Conservation (phyloP, 2,797 vertebrate genomes). For the Sarcophilus harrisii region DNA sequence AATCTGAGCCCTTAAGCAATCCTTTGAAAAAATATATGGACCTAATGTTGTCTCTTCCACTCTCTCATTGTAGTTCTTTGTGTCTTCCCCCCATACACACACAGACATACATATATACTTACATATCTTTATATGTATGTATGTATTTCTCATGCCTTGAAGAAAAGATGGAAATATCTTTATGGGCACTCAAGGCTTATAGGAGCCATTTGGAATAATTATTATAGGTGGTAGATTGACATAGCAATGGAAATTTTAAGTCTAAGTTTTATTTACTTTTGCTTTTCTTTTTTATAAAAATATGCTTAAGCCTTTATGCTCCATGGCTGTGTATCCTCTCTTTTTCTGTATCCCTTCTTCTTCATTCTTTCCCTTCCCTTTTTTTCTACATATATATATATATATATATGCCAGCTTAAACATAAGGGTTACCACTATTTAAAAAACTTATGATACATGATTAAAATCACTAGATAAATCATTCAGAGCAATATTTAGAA, state of each 20-base stretch:
- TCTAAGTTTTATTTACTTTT: neutral
- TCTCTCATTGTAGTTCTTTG: neutral
- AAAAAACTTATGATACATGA: neutral
- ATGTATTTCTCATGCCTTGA: neutral
- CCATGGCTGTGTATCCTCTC: neutral
- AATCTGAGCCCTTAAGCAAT: neutral
- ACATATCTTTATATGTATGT: too few relatives aligned
- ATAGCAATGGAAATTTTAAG: neutral
- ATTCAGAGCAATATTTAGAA: constrained; percentile 13
- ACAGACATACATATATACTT: too few relatives aligned
- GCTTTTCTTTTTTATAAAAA: neutral
- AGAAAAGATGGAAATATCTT: neutral
- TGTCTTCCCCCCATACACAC: neutral
- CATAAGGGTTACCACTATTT: constrained; percentile 19
- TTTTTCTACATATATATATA: too few relatives aligned
- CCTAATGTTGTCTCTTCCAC: neutral
- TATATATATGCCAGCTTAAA: neutral
- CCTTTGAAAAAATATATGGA: neutral
- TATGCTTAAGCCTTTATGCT: neutral
- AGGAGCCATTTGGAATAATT: neutral
- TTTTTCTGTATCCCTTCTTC: neutral
- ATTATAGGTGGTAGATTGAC: neutral
- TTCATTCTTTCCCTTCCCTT: neutral
- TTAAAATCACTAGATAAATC: constrained; percentile 14
- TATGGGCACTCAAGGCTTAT: neutral